Percentiles rank a stretch among this genome's conserved stretches.
Conservation (phyloP, 2,888 invertebrate species). For the Polydrusus tereticollis region DNA sequence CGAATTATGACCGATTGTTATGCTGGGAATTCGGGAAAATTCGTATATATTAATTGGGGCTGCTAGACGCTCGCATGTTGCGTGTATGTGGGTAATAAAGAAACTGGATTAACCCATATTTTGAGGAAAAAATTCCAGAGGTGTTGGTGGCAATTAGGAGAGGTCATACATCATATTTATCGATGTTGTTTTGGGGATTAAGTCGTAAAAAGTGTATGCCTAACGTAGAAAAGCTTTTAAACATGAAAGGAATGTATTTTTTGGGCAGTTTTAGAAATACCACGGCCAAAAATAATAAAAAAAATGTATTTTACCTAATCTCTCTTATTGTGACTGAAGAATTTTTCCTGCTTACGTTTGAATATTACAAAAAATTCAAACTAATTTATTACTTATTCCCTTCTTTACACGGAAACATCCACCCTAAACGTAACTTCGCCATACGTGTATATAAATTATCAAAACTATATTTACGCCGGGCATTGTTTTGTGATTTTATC, state of each 20-base stretch:
- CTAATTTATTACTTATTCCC: too few species aligned
- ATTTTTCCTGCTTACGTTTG: too few species aligned
- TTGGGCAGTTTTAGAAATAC: neutral
- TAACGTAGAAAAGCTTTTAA: neutral
- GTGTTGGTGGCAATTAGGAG: constrained; percentile 41
- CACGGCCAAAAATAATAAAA: too few species aligned
- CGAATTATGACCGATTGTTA: constrained; percentile 12
- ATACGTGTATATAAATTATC: too few species aligned
- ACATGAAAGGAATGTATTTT: neutral
- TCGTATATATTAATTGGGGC: constrained; percentile 6
- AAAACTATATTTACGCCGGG: constrained; percentile 1
- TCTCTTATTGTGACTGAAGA: too few species aligned
- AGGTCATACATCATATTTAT: constrained; percentile 33
- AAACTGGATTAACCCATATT: constrained; percentile 40
- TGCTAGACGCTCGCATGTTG: constrained; percentile 15
- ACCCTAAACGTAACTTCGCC: too few species aligned
- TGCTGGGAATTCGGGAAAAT: constrained; percentile 12
- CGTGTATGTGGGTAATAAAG: constrained; percentile 33
- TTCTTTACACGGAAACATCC: too few species aligned
- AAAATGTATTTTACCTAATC: too few species aligned
- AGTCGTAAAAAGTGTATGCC: constrained; percentile 21
- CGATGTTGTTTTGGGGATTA: constrained; percentile 27
- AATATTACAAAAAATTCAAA: too few species aligned
- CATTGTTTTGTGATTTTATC: neutral
- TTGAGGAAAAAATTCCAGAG: constrained; percentile 22